phyloP scores from a whole-genome alignment of 2,113 vertebrate genomes.

The Taurulus bubalis region DNA sequence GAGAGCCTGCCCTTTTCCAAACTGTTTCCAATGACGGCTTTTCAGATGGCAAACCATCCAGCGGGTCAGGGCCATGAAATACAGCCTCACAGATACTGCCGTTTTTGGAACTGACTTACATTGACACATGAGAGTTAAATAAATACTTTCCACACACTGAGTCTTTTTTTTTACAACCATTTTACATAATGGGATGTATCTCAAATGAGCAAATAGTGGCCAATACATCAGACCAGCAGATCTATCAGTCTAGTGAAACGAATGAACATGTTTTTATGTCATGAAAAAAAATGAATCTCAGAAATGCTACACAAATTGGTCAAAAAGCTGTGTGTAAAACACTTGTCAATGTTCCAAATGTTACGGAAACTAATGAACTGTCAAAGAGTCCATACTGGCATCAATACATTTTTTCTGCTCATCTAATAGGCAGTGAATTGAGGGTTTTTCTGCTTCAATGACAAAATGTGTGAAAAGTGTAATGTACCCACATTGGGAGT shows the following conservation, averaged over 20 bases:
- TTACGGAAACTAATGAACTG: not conserved
- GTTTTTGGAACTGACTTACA: not conserved
- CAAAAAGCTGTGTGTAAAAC: not conserved
- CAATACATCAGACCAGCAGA: not conserved
- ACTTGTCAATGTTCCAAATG: not conserved
- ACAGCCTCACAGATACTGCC: not conserved
- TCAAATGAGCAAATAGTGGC: not conserved
- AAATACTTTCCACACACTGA: not conserved
- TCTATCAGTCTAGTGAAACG: not conserved
- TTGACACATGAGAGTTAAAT: not conserved
- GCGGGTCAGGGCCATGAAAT: not conserved
- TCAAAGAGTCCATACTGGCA: not conserved
- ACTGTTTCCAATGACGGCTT: not conserved
- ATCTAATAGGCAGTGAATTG: not conserved
- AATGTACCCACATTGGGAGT: not conserved
- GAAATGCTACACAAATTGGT: not conserved
- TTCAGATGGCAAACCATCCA: not conserved
- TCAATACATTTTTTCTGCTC: not conserved
- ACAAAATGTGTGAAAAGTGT: not conserved
- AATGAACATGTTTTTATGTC: not conserved
- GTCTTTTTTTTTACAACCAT: not conserved
- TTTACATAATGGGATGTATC: not conserved
- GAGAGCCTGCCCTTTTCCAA: not conserved
- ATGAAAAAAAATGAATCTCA: not conserved
- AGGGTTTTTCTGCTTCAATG: not conserved